Base-by-base conservation (phyloP, 1,140 invertebrate genomes). In the Heliconius eleuchia region DNA sequence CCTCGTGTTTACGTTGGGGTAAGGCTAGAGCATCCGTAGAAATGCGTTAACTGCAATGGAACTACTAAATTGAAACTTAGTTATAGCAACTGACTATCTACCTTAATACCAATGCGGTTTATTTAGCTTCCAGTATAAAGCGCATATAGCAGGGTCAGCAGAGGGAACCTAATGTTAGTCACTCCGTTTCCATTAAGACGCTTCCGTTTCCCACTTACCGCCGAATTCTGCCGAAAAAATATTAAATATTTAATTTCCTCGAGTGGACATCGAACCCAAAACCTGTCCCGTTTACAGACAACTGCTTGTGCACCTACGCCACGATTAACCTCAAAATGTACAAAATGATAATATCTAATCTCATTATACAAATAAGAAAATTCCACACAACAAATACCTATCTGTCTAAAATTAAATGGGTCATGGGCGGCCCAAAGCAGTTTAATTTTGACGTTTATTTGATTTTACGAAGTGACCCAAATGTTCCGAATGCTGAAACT, bases 381-480 rank as follows among this genome's bases (percentile, higher is more conserved):
- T 76, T 70, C 55, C 55, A 73, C 60, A 37, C 55, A 74, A 46
- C 71, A 79, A 72, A 77, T 72, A 71, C 52, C 57, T 71, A 71
- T 70, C 57, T 71, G 60, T 55, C 57, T 60, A 52, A 39, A n/a
- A 71, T 19, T 6, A 79, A 74, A 70, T 79, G 30, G 77, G 77
- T 74, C 77, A 79, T 13, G 60, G 60, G 60, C 73, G 77, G 77
- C 55, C 55, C 5, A 39, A 79, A 74, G 37, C 27, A 13, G 73
- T 50, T 70, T 46, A 74, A 6, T 70, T 66, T 74, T 79, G 73
- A 78, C 71, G 71, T 70, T 76, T 19, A 76, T 71, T 55, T 74
- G 71, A 60, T 74, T 78, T 70, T 74, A 79, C 39, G 34, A 46
- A 71, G n/a, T 46, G 60, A 74, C 73, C 73, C 37, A 79, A 74